A percentile compares a stretch with the other conserved stretches of the same genome.
Conservation (phyloP, 2,888 invertebrate genomes). For the Ornithoptera priamus region DNA sequence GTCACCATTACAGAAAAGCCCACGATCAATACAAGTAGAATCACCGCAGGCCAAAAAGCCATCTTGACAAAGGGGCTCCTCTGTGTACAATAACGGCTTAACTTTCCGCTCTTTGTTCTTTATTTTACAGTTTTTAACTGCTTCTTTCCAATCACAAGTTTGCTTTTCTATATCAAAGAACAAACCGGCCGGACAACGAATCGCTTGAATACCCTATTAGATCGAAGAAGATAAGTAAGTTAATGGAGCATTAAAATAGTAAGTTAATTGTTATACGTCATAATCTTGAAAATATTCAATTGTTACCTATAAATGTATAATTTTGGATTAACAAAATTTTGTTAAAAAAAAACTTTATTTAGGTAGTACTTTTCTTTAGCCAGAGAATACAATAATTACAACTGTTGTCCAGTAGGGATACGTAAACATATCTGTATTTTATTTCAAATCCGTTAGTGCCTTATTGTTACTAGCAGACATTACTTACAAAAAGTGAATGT, state of each 20-base stretch:
- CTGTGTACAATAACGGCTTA: slow-evolving; percentile 92
- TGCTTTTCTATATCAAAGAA: slow-evolving; percentile 97
- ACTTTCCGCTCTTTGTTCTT: slow-evolving; percentile 94
- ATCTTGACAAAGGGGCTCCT: slow-evolving; percentile 93
- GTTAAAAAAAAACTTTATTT: too few relatives aligned
- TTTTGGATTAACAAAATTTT: too few relatives aligned
- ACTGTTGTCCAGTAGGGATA: not conserved
- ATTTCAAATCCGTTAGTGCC: not conserved
- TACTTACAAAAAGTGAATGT: too few relatives aligned
- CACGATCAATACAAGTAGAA: slow-evolving; percentile 91
- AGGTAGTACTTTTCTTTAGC: too few relatives aligned
- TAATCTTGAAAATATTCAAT: too few relatives aligned
- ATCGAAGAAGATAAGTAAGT: not conserved
- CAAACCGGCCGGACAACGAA: slow-evolving; percentile 94
- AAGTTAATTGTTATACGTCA: too few relatives aligned
- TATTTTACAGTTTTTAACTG: slow-evolving; percentile 95
- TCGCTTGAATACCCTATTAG: slow-evolving; percentile 93
- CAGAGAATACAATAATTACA: not conserved
- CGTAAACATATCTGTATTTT: not conserved
- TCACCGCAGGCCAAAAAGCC: slow-evolving; percentile 94
- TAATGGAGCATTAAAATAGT: not conserved
- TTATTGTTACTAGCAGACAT: too few relatives aligned
- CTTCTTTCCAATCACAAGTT: slow-evolving; percentile 96
- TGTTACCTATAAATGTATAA: too few relatives aligned
- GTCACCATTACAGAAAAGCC: slow-evolving; percentile 95